phyloP scores from a whole-genome alignment of 64 coral and sea anemone genomes.

The Montipora efflorescens region DNA sequence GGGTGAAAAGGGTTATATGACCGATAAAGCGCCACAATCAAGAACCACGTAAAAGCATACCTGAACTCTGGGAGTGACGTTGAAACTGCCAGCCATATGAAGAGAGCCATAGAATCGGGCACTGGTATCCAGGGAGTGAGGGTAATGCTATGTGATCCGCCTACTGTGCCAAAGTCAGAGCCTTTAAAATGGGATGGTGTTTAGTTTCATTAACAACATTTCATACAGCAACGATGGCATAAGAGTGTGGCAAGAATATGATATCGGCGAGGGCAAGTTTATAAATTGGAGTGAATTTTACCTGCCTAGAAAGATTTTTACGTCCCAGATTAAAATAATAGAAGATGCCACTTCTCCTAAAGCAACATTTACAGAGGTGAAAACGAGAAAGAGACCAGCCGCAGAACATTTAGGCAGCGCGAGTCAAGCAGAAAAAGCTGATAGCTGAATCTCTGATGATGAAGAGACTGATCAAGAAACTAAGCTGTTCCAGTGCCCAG shows the following conservation, averaged over 20 bases:
- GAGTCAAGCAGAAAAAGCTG: neutral
- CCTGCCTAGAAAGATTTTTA: conserved; percentile 12
- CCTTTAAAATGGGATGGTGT: conserved; percentile 53
- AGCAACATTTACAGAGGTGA: conserved; percentile 36
- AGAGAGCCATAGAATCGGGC: conserved; percentile 38
- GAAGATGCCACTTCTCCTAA: neutral
- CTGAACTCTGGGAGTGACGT: conserved; percentile 34
- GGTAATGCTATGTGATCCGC: conserved; percentile 15
- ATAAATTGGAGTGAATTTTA: conserved; percentile 28
- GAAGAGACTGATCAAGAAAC: neutral
- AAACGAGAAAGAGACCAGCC: conserved; percentile 28
- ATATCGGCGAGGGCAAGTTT: conserved; percentile 30
- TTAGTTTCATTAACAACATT: conserved; percentile 46
- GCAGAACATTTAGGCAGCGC: neutral
- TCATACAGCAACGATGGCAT: conserved; percentile 23
- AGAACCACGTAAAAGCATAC: conserved; percentile 8
- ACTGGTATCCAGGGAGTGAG: conserved; percentile 20
- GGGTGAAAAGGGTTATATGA: conserved; percentile 42
- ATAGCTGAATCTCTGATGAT: conserved; percentile 1
- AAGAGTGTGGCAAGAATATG: conserved; percentile 32
- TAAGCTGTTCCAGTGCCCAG: neutral
- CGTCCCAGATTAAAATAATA: conserved; percentile 10
- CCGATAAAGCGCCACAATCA: conserved; percentile 45
- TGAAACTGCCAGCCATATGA: conserved; percentile 44
- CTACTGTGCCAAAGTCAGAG: neutral